phyloP scores from a whole-genome alignment of 2,888 invertebrate species.

The Mantis religiosa region DNA sequence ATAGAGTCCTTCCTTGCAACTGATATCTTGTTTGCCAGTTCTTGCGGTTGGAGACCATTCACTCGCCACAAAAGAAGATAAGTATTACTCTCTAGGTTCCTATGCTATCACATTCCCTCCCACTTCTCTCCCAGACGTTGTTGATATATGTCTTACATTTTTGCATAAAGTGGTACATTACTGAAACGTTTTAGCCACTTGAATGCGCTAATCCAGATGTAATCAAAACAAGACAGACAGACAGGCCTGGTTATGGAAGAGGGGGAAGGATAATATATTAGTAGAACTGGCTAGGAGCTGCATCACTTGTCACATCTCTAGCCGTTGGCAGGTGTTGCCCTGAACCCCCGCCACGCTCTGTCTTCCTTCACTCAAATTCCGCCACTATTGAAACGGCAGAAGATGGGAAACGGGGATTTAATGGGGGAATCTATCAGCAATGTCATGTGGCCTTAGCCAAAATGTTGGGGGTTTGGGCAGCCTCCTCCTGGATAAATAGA shows the following conservation, averaged over 20 bases:
- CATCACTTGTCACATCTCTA: constrained; percentile 2
- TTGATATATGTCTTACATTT: constrained; percentile 29
- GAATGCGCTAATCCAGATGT: constrained; percentile 21
- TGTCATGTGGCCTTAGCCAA: background rate
- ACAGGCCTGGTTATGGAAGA: background rate
- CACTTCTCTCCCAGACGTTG: constrained; percentile 6
- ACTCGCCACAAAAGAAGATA: constrained; percentile 27
- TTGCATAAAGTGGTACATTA: constrained; percentile 29
- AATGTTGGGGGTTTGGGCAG: background rate
- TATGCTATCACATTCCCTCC: background rate
- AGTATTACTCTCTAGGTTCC: constrained; percentile 18
- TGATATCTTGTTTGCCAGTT: constrained; percentile 26
- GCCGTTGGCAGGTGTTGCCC: background rate
- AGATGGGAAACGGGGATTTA: constrained; percentile 8
- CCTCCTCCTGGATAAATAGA: background rate
- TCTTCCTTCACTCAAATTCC: background rate
- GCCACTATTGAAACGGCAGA: background rate
- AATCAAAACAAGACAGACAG: constrained; percentile 24
- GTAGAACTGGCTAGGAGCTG: background rate
- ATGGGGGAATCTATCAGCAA: constrained; percentile 11
- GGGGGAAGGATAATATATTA: background rate
- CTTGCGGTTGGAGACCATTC: constrained; percentile 23
- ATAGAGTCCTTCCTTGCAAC: constrained; percentile 21
- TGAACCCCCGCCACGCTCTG: background rate
- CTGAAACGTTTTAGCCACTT: constrained; percentile 21